Evolutionary conservation across 2,888 invertebrate genomes (phyloP).

Genomic region (Hemithea aestivaria): DNA sequence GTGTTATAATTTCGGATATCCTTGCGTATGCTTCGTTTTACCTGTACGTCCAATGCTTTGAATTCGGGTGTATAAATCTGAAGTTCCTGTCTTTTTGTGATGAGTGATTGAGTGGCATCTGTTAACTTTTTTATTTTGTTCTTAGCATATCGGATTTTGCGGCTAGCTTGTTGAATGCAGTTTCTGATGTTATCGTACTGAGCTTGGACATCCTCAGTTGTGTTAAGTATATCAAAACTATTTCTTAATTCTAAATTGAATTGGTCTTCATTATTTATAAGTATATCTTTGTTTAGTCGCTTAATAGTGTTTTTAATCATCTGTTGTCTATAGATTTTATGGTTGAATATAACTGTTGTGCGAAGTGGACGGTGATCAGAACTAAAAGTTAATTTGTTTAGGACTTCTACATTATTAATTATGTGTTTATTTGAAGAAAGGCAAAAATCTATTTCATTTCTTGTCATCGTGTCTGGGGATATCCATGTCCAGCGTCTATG

Average conservation of each 20-base stretch:
- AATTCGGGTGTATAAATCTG: neutral
- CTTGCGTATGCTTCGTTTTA: too few relatives aligned
- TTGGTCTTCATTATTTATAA: neutral
- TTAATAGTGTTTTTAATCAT: constrained; percentile 1
- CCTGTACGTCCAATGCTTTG: neutral
- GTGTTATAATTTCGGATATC: too few relatives aligned
- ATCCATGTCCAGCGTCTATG: neutral
- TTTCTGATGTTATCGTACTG: constrained; percentile 1
- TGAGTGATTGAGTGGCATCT: neutral
- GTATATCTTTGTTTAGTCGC: neutral
- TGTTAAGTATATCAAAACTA: constrained; percentile 1
- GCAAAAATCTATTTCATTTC: too few relatives aligned
- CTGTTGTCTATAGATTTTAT: neutral
- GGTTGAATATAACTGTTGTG: neutral
- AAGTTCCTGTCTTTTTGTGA: neutral
- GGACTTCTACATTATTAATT: too few relatives aligned
- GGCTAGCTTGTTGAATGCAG: neutral
- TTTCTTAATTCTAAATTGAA: constrained; percentile 1
- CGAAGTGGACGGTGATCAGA: neutral
- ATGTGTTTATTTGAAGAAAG: too few relatives aligned
- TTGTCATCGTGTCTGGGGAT: neutral
- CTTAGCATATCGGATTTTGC: neutral
- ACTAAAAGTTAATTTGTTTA: too few relatives aligned
- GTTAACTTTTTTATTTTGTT: neutral
- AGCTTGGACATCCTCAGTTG: neutral